A percentile compares a stretch with the other conserved stretches of the same genome.
These are phyloP conservation scores for Pangasianodon hypophthalmus DNA, from an alignment of 2,113 vertebrate genomes.

Conservation along the genomic window DNA sequence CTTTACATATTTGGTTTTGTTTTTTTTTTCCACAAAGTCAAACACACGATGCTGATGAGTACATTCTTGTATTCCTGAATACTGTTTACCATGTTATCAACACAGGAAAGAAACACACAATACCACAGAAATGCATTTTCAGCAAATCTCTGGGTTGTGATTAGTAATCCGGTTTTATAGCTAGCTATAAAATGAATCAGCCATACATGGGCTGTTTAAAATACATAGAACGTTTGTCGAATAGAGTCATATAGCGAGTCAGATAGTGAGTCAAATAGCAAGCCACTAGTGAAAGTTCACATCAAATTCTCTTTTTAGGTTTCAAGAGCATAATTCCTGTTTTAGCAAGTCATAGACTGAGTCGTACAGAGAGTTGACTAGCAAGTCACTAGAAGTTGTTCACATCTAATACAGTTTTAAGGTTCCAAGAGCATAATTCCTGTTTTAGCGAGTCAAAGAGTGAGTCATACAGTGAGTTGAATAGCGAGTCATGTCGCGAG, in stretches of 20 bases:
- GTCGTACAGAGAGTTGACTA: not conserved
- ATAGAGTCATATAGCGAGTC: not conserved
- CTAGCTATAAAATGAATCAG: not conserved
- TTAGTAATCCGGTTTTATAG: not conserved
- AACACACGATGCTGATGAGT: not conserved
- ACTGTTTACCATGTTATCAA: not conserved
- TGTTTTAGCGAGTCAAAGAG: not conserved
- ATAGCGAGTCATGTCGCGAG: not conserved
- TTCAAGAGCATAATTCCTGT: not conserved
- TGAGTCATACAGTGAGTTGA: not conserved
- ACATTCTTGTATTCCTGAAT: not conserved
- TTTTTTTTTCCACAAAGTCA: not conserved
- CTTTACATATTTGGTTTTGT: not conserved
- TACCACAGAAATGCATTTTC: not conserved
- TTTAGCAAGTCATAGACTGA: not conserved
- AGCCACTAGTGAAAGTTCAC: not conserved
- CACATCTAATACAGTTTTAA: not conserved
- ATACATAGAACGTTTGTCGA: not conserved
- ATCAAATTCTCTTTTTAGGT: not conserved
- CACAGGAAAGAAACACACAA: not conserved
- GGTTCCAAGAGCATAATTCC: not conserved
- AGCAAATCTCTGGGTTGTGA: not conserved
- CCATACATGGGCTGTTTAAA: not conserved
- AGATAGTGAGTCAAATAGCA: not conserved
- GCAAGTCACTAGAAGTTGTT: not conserved